Evolutionary conservation across 53 echinoderm and acorn worm genomes (phyloP).

Genomic region (Holothuria leucospilota): DNA sequence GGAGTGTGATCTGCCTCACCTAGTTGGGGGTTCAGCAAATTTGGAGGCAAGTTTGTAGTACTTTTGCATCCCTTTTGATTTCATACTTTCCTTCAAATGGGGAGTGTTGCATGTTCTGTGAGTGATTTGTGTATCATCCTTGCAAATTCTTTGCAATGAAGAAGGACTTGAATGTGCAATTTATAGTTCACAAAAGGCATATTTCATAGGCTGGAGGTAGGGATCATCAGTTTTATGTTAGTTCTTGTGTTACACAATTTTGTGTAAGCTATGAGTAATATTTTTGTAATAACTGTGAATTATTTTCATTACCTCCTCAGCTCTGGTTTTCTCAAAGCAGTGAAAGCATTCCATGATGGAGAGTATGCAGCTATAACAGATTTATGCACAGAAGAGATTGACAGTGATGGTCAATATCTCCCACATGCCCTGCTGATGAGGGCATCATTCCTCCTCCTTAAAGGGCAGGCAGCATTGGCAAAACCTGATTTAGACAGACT

Average conservation of each 20-base stretch:
- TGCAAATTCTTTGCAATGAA: too few relatives aligned
- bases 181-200: too few relatives aligned
- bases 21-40: too few relatives aligned
- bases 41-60: too few relatives aligned
- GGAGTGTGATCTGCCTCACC: too few relatives aligned
- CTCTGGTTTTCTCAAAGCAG: conserved; percentile 78
- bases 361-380: conserved; percentile 75
- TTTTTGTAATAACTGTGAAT: not conserved
- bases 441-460: conserved; percentile 83
- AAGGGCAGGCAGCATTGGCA: conserved; percentile 76
- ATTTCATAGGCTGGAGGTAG: too few relatives aligned
- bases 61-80: too few relatives aligned
- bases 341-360: conserved; percentile 71
- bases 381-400: conserved; percentile 87
- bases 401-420: conserved; percentile 57
- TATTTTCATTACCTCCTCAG: conserved; percentile 2
- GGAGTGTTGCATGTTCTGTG: too few relatives aligned
- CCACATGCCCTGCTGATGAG: conserved; percentile 89
- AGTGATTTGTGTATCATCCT: too few relatives aligned
- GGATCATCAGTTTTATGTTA: too few relatives aligned
- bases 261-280: not conserved
- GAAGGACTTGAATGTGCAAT: too few relatives aligned
- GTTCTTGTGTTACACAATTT: not conserved
- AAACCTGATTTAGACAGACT: conserved; percentile 86
- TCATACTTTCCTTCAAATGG: too few relatives aligned